These are phyloP conservation scores for Metellina segmentata DNA, from an alignment of 2,888 invertebrate species.

Conservation along the genomic window DNA sequence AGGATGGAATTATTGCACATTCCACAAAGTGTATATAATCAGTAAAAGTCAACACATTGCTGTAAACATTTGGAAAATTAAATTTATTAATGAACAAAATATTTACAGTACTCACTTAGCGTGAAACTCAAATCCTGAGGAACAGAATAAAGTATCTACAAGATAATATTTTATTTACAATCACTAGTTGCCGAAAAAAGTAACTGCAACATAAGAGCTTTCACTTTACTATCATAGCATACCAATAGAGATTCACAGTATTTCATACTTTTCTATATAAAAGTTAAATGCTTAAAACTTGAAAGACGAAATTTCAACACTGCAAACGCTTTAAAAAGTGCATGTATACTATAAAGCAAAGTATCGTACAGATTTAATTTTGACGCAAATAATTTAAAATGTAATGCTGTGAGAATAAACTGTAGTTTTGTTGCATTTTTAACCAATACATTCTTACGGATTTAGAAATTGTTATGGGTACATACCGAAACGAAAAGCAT, in stretches of 20 bases:
- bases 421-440: not conserved
- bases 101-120: slow-evolving; percentile 66
- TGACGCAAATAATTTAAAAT: not conserved
- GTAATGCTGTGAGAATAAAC: slow-evolving; percentile 2
- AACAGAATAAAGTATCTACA: slow-evolving; percentile 60
- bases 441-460: not conserved
- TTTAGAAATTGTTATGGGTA: too few relatives aligned
- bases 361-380: not conserved
- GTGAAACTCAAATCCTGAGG: slow-evolving; percentile 37
- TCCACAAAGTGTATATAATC: not conserved
- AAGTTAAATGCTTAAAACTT: slow-evolving; percentile 55
- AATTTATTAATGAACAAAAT: slow-evolving; percentile 72
- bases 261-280: slow-evolving; percentile 30
- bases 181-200: slow-evolving; percentile 35
- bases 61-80: slow-evolving; percentile 72
- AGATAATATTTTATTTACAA: slow-evolving; percentile 45
- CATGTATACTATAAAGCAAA: slow-evolving; percentile 35
- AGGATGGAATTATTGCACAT: too few relatives aligned
- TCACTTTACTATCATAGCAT: slow-evolving; percentile 24
- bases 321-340: slow-evolving; percentile 66
- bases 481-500: too few relatives aligned
- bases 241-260: slow-evolving; percentile 9
- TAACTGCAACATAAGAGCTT: slow-evolving; percentile 25
- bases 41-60: slow-evolving; percentile 13
- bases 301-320: slow-evolving; percentile 35